Evolutionary conservation across 1,140 invertebrate genomes (phyloP).

Genomic region (Bombus huntii): DNA sequence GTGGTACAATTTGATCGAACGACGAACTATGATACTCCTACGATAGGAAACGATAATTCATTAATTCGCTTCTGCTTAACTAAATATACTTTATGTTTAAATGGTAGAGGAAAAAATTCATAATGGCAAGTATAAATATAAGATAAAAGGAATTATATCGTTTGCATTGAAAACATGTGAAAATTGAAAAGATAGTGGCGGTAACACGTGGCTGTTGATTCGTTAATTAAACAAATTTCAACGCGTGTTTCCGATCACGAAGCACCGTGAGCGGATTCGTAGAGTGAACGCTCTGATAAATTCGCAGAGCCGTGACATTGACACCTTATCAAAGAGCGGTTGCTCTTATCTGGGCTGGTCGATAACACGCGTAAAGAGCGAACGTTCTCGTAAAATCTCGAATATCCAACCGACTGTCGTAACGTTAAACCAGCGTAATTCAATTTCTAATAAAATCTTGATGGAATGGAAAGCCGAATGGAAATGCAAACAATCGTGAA

Average conservation of each 20-base stretch:
- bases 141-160: no score
- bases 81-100: no score
- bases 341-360: slow-evolving; percentile 35
- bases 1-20: no score
- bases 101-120: fast-evolving
- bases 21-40: no score
- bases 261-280: neutral
- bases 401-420: neutral
- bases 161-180: no score
- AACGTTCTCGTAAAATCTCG: slow-evolving; percentile 40
- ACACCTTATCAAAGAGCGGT: slow-evolving; percentile 36
- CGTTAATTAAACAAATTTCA: neutral
- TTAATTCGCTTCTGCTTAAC: no score
- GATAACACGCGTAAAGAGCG: slow-evolving; percentile 38
- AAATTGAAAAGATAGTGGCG: no score
- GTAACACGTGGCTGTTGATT: neutral
- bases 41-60: no score
- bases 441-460: neutral
- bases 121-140: no score
- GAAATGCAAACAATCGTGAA: neutral
- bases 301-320: slow-evolving; percentile 54
- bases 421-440: neutral
- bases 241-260: neutral
- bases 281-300: slow-evolving; percentile 18
- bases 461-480: no score